Conservation (phyloP, 2,113 vertebrate genomes). For the Blennius ocellaris region DNA sequence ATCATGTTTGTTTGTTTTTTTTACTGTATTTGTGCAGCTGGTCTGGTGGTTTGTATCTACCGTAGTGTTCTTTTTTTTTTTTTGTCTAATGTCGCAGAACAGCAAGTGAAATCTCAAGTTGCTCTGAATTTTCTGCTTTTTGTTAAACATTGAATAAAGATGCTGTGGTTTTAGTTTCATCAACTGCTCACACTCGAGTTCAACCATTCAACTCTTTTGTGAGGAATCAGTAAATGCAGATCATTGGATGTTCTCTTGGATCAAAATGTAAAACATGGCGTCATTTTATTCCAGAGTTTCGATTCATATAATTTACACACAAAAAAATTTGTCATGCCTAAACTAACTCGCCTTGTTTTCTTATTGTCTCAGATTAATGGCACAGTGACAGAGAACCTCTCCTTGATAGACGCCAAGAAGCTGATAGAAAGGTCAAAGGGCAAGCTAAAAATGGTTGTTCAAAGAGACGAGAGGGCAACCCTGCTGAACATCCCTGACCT, state of each 20-base stretch:
- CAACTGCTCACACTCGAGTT: no score
- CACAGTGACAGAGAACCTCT: conserved; percentile 99
- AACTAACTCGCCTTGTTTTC: conserved; percentile 12
- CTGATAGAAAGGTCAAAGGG: conserved; percentile 99
- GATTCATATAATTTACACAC: background rate
- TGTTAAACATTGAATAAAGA: no score
- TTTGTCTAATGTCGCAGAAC: conserved; percentile 10
- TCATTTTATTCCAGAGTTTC: background rate
- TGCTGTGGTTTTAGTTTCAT: no score
- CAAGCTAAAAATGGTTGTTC: conserved; percentile 99
- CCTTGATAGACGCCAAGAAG: conserved; percentile 97
- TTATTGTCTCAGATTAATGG: conserved; percentile 91
- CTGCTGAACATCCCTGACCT: conserved; percentile 96
- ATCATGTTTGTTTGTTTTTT: background rate
- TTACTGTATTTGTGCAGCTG: background rate
- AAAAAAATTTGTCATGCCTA: background rate
- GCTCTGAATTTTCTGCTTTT: no score
- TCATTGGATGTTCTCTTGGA: background rate
- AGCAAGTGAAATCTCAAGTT: background rate
- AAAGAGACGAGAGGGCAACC: conserved; percentile 95
- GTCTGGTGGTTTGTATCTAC: background rate
- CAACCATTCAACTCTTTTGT: no score
- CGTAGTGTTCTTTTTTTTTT: background rate
- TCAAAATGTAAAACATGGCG: background rate
- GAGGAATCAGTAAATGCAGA: no score